Evolutionary conservation across 2,797 vertebrate species (phyloP).

Genomic region (Molossus alvarezi): DNA sequence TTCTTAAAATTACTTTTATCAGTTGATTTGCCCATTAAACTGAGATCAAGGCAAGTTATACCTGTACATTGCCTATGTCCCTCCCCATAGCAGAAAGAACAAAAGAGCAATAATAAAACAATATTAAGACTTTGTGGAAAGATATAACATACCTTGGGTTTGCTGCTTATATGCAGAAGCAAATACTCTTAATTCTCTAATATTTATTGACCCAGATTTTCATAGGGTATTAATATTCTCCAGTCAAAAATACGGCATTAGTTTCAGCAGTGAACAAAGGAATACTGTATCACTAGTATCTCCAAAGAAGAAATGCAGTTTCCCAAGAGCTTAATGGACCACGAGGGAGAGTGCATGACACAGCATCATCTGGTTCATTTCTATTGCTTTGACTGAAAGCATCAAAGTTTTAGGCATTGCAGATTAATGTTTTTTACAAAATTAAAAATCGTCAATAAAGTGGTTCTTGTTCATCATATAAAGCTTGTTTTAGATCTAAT

Average conservation of each 20-base stretch:
- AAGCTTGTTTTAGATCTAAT: background rate
- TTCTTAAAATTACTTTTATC: background rate
- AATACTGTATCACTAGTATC: background rate
- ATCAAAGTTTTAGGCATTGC: background rate
- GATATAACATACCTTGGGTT: background rate
- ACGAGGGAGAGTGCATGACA: too few relatives aligned
- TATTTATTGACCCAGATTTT: constrained; percentile 1
- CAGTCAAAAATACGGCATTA: background rate
- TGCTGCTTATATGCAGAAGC: background rate
- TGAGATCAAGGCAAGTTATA: background rate
- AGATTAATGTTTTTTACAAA: background rate
- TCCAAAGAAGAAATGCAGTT: background rate
- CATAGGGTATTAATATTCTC: background rate
- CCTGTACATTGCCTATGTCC: background rate
- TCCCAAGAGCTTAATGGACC: background rate
- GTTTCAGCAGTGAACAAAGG: background rate
- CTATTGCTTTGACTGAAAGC: background rate
- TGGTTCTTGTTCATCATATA: background rate
- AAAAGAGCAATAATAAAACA: background rate
- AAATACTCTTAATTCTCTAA: background rate
- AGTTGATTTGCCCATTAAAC: background rate
- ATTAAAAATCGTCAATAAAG: background rate
- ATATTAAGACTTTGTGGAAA: background rate
- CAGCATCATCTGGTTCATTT: background rate
- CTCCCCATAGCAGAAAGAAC: background rate